Conservation (phyloP, 2,113 vertebrate genomes). For the Chaetops frenatus region DNA sequence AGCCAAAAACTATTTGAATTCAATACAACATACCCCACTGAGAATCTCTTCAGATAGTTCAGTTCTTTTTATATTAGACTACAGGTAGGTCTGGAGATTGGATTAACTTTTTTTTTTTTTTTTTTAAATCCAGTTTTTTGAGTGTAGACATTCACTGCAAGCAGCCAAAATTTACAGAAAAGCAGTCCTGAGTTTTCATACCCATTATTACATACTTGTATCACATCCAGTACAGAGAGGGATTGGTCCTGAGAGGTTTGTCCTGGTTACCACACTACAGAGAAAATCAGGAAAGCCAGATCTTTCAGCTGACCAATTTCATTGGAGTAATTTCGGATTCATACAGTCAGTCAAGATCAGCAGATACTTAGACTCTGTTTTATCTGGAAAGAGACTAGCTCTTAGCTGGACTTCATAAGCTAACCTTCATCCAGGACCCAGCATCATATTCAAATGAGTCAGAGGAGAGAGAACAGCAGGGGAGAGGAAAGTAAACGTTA, state of each 20-base stretch:
- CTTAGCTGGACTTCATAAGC: neutral
- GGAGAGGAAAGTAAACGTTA: neutral
- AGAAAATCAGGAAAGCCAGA: neutral
- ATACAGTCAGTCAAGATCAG: neutral
- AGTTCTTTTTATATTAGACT: neutral
- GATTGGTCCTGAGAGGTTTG: neutral
- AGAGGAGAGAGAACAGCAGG: neutral
- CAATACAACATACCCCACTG: neutral
- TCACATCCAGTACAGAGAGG: neutral
- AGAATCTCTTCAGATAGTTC: neutral
- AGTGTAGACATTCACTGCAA: neutral
- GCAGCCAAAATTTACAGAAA: slow-evolving; percentile 25
- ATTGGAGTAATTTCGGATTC: neutral
- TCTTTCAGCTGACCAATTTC: neutral
- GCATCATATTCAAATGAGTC: neutral
- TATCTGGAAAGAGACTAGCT: neutral
- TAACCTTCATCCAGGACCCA: neutral
- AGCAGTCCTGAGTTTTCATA: slow-evolving; percentile 13
- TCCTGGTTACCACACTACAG: neutral
- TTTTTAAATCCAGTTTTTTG: neutral
- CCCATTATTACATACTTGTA: neutral
- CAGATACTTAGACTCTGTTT: neutral
- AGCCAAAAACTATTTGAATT: neutral
- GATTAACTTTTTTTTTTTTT: slow-evolving; percentile 4
- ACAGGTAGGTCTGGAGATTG: slow-evolving; percentile 39